phyloP scores from a whole-genome alignment of 2,113 vertebrate species.

The Lagenorhynchus albirostris region DNA sequence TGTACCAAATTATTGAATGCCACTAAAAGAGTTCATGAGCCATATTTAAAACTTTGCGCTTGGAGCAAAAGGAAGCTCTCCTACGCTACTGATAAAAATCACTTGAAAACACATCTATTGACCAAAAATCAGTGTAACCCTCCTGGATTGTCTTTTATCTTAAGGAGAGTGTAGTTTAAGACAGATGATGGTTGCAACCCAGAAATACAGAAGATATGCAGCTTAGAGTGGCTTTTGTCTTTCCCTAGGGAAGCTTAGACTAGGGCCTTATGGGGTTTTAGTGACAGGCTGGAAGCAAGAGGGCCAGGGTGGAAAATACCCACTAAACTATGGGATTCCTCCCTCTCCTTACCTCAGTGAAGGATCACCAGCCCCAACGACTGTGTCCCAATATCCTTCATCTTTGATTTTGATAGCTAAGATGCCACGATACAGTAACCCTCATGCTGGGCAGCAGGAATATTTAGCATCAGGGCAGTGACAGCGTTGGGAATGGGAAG shows the following conservation, averaged over 20 bases:
- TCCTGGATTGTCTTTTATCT: background rate
- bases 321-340: background rate
- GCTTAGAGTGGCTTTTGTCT: background rate
- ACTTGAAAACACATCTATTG: background rate
- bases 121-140: background rate
- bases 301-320: background rate
- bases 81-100: background rate
- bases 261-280: background rate
- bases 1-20: background rate
- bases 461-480: background rate
- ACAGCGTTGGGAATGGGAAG: fast-evolving
- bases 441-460: background rate
- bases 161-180: background rate
- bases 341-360: fast-evolving
- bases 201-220: background rate
- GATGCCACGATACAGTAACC: background rate
- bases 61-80: background rate
- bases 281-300: background rate
- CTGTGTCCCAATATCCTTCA: background rate
- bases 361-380: background rate
- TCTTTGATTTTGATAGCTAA: background rate
- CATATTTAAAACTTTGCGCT: background rate
- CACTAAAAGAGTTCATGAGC: background rate
- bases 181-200: background rate
- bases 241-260: background rate